Conservation (phyloP, 1,140 invertebrate species). For the Ostrea edulis region DNA sequence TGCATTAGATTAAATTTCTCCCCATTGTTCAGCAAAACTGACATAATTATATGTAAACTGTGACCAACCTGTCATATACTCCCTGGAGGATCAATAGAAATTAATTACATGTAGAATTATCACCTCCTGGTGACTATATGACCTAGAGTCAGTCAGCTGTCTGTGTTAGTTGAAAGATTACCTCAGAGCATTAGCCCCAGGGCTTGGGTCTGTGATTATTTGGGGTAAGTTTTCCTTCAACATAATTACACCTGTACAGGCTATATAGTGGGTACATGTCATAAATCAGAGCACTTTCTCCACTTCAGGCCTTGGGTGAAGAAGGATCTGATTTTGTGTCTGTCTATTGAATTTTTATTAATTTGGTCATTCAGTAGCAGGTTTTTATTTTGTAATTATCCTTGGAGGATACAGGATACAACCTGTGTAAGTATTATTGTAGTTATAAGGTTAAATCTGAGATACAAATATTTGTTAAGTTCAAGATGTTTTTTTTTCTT, state of each 20-base stretch:
- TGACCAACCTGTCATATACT: background rate
- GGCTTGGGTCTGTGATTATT: slow-evolving; percentile 13
- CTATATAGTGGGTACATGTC: slow-evolving; percentile 34
- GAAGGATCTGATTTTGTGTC: slow-evolving; percentile 14
- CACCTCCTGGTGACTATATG: background rate
- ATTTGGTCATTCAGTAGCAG: background rate
- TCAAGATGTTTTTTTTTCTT: background rate
- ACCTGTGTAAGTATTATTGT: slow-evolving; percentile 7
- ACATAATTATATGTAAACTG: slow-evolving; percentile 12
- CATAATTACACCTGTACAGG: slow-evolving; percentile 29
- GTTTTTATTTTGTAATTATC: slow-evolving; percentile 12
- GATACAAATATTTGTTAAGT: background rate
- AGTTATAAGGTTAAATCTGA: background rate
- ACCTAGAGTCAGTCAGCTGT: background rate
- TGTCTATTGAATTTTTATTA: slow-evolving; percentile 34
- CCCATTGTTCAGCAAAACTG: background rate
- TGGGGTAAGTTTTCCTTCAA: slow-evolving; percentile 31
- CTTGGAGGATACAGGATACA: background rate
- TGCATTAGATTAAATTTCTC: background rate
- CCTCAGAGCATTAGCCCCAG: slow-evolving; percentile 26
- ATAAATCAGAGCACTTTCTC: slow-evolving; percentile 33
- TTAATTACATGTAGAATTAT: slow-evolving; percentile 30
- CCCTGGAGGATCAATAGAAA: background rate
- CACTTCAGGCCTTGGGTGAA: background rate
- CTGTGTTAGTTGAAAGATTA: slow-evolving; percentile 28